Base-by-base conservation (phyloP, 2,888 invertebrate species). In the Rutpela maculata region DNA sequence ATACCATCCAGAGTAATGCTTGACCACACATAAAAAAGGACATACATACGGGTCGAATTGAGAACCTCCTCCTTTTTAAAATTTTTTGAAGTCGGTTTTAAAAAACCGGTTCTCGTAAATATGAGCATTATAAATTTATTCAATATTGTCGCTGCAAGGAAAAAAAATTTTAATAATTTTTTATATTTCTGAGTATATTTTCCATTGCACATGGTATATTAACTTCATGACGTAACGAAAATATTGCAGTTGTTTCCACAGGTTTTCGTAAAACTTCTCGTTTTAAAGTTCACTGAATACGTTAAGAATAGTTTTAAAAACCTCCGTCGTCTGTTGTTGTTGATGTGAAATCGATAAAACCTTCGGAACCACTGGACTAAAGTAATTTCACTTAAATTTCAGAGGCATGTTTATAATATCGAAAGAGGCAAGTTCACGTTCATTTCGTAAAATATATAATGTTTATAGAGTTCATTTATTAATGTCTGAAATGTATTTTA, bases 261-360 rank as follows among this genome's bases (percentile, higher is more conserved):
- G n/a, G 43, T 43, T n/a, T 50, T n/a, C 50, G 6, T 50, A n/a
- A 4, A 50, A 50, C 15, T 12, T 43, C 43, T 43, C 12, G 43
- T 43, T 43, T 50, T 50, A n/a, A 50, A 50, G 50, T 50, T n/a
- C n/a, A 2, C 50, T n/a, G n/a, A 50, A n/a, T 15, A 50, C 15
- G 50, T 50, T 15, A 50, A 43, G 43, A 12, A 43, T 43, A 43
- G 43, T 43, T 43, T 43, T 43, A 15, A 50, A 50, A 50, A 50
- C 50, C 50, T 50, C 6, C 50, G 50, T n/a, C 50, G 50, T 50
- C 50, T 50, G 50, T 50, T 50, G 50, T n/a, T 50, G n/a, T n/a
- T 50, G n/a, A 50, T 50, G n/a, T 50, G 50, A 50, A 50, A n/a
- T n/a, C 50, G n/a, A n/a, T 50, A 50, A 50, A 50, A 50, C 5